phyloP scores from a whole-genome alignment of 2,797 vertebrate genomes.

The Petrocephalus schoutedeni region DNA sequence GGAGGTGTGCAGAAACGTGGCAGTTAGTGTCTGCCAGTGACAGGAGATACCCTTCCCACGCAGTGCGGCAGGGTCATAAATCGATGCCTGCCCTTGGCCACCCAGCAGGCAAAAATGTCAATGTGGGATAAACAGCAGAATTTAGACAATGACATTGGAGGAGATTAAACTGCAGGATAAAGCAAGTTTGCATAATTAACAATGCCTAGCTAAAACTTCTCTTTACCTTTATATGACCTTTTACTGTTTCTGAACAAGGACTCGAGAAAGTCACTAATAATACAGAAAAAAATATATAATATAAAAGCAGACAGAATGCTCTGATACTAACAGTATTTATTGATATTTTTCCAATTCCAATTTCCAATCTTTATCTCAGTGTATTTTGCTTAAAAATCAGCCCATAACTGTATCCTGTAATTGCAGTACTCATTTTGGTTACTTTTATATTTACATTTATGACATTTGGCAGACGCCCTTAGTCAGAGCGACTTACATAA shows the following conservation, averaged over 20 bases:
- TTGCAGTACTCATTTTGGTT: background rate
- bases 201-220: background rate
- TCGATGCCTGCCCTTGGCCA: background rate
- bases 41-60: background rate
- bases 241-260: background rate
- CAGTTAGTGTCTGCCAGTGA: background rate
- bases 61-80: background rate
- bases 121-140: background rate
- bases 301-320: background rate
- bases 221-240: background rate
- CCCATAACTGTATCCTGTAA: background rate
- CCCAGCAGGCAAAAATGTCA: background rate
- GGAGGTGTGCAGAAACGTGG: background rate
- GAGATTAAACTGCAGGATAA: background rate
- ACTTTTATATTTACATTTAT: background rate
- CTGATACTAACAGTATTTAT: background rate
- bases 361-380: background rate
- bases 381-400: background rate
- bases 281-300: background rate
- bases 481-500: no score
- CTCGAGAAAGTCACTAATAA: background rate
- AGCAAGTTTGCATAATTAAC: background rate
- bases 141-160: background rate
- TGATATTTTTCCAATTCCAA: background rate
- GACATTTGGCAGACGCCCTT: no score